Base-by-base conservation (phyloP, 2,797 vertebrate species). In the Hippoglossus hippoglossus region DNA sequence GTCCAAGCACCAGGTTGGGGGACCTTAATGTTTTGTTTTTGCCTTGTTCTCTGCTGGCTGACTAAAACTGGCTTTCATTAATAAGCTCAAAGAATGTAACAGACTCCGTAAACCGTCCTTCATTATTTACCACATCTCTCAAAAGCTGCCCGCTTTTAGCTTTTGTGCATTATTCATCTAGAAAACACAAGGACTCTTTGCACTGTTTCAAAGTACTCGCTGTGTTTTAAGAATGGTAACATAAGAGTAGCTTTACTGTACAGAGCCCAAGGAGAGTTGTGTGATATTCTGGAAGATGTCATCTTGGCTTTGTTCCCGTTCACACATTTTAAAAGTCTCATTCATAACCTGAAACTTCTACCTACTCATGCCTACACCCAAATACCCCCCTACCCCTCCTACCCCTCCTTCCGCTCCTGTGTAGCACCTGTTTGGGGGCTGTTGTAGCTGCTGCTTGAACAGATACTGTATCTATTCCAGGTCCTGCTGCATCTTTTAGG, bases 31-130 rank as follows among this genome's bases (percentile, higher is more conserved):
- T 49, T 49, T 44, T 44, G 41, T 70, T 19, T 82, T 79, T 80
- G 85, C 86, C 83, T 87, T 87, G 69, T 80, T 79, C 41, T 77
- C 66, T 63, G 63, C 70, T 75, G 68, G 77, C 76, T 77, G 25
- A 81, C 70, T 77, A 73, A 89, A 85, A 71, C 70, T 50, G 61
- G 76, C 81, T 85, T 87, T 89, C 78, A 85, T 73, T 74, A 73
- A 76, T 70, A 57, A 77, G 82, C 85, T 80, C 73, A 75, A 86
- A 83, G 89, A 92, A 89, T 92, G 89, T 91, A 84, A 87, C 79
- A 15, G 66, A 79, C 83, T 82, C 61, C 79, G 71, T 58, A 75
- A 81, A 54, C 80, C 71, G 71, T 88, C 83, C 83, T 71, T 51
- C 53, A 71, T 81, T 64, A 64, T 76, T 85, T 68, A 79, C 75